Conservation (phyloP, 2,888 invertebrate species). For the Cerastoderma edule region DNA sequence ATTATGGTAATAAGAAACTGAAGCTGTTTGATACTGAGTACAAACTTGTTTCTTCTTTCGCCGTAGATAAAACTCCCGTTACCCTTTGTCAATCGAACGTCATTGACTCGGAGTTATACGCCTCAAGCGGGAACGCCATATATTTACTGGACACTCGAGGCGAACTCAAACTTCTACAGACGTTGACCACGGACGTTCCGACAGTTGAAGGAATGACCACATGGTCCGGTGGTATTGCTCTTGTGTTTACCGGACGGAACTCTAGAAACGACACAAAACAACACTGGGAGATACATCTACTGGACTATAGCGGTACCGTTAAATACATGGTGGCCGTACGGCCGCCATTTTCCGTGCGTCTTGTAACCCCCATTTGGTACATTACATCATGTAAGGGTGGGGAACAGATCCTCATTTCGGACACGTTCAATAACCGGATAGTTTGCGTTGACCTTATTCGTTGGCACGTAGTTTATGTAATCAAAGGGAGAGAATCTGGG, state of each 20-base stretch:
- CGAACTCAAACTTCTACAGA: slow-evolving; percentile 17
- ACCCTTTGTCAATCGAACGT: slow-evolving; percentile 35
- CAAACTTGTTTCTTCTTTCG: slow-evolving; percentile 19
- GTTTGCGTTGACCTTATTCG: slow-evolving; percentile 38
- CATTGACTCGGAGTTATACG: slow-evolving; percentile 28
- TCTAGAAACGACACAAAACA: slow-evolving; percentile 44
- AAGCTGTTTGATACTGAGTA: slow-evolving; percentile 38
- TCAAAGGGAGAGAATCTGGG: slow-evolving; percentile 36
- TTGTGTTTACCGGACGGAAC: slow-evolving; percentile 32
- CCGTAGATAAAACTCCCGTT: slow-evolving; percentile 39
- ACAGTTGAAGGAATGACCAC: slow-evolving; percentile 43
- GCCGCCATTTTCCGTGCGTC: slow-evolving; percentile 35
- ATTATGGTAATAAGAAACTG: slow-evolving; percentile 39
- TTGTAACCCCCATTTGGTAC: slow-evolving; percentile 51
- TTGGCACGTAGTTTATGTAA: slow-evolving; percentile 51
- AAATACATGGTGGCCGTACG: slow-evolving; percentile 42
- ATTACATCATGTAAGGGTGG: slow-evolving; percentile 33
- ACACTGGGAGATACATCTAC: slow-evolving; percentile 47
- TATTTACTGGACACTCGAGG: slow-evolving; percentile 13
- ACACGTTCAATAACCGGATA: slow-evolving; percentile 47
- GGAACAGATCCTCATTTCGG: slow-evolving; percentile 40
- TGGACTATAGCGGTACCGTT: slow-evolving; percentile 31
- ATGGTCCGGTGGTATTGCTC: slow-evolving; percentile 44
- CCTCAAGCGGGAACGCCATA: slow-evolving; percentile 37
- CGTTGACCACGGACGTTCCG: slow-evolving; percentile 26